phyloP scores from a whole-genome alignment of 2,888 invertebrate species.

The Mythimna pallens region DNA sequence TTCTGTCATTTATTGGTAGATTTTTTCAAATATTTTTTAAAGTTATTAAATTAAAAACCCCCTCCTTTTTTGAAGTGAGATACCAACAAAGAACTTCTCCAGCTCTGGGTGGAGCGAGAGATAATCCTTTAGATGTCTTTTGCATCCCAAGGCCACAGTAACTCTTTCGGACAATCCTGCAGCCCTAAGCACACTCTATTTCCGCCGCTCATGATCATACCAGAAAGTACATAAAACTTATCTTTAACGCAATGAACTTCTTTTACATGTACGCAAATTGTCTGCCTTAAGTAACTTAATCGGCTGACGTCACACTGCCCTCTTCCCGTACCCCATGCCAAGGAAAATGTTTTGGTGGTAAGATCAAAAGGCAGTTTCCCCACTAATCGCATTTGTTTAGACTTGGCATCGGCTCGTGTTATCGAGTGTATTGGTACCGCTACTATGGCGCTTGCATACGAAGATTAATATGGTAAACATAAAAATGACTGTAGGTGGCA shows the following conservation, averaged over 20 bases:
- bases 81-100: too few species aligned
- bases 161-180: too few species aligned
- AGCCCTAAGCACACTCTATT: too few species aligned
- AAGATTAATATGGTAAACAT: neutral
- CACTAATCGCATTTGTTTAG: conserved; percentile 67
- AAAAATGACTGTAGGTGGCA: neutral
- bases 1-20: too few species aligned
- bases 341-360: conserved; percentile 59
- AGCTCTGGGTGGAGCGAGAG: too few species aligned
- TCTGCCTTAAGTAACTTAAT: conserved; percentile 8
- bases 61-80: too few species aligned
- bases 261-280: neutral
- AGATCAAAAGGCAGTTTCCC: conserved; percentile 68
- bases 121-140: too few species aligned
- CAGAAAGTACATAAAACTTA: too few species aligned
- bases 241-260: neutral
- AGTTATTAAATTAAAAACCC: too few species aligned
- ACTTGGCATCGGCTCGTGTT: conserved; percentile 44
- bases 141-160: too few species aligned
- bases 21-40: too few species aligned
- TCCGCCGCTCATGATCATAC: too few species aligned
- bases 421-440: conserved; percentile 31
- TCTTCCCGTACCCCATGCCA: conserved; percentile 13
- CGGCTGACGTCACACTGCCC: conserved; percentile 19
- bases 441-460: conserved; percentile 53